phyloP scores from a whole-genome alignment of 2,113 vertebrate species.

The Delphinapterus leucas region DNA sequence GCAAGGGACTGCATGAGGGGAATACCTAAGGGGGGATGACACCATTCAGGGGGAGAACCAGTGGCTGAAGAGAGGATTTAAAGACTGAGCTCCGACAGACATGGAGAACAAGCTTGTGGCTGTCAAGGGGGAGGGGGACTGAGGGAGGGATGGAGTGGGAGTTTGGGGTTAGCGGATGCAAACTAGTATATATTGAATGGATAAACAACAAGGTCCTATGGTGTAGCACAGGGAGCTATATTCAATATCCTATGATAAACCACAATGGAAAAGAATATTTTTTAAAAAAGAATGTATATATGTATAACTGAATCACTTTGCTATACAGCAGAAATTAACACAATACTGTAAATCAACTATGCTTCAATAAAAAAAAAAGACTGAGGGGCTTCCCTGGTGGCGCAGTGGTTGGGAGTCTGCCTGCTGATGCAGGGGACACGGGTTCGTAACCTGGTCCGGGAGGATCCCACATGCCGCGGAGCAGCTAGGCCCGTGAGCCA shows the following conservation, averaged over 20 bases:
- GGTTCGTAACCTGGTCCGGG: too few species aligned
- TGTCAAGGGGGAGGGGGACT: not conserved
- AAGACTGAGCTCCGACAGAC: not conserved
- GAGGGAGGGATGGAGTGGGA: not conserved
- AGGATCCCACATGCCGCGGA: too few species aligned
- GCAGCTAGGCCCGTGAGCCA: too few species aligned
- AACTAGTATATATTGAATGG: not conserved
- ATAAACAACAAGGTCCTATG: not conserved
- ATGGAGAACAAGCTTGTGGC: not conserved
- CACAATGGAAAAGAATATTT: not conserved
- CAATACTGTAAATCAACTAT: not conserved
- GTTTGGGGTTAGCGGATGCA: not conserved
- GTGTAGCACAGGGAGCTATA: not conserved
- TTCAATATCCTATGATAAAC: not conserved
- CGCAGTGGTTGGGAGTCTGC: too few species aligned
- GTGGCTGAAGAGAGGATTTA: not conserved
- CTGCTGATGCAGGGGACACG: too few species aligned
- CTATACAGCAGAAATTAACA: not conserved
- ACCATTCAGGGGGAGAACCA: not conserved
- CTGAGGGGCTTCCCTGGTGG: too few species aligned
- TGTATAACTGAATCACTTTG: not conserved
- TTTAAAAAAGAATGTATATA: too few species aligned
- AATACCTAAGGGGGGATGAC: not conserved
- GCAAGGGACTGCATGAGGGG: not conserved
- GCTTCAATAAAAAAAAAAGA: not conserved